These are phyloP conservation scores for Ceraclea dissimilis DNA, from an alignment of 2,888 invertebrate species.

Conservation along the genomic window DNA sequence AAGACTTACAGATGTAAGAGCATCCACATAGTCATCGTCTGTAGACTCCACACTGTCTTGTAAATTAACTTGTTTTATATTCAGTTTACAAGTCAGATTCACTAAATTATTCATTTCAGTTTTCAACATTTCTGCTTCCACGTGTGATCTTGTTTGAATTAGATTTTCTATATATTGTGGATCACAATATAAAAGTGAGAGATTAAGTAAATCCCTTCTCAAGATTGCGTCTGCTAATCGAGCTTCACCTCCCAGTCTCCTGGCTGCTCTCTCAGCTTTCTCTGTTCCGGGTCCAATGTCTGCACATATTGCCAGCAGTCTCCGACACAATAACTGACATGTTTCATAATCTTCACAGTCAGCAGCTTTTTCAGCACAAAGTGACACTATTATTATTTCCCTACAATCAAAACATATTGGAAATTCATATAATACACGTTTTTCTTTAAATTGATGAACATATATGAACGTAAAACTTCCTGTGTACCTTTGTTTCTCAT, in stretches of 20 bases:
- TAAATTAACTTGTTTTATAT: slow-evolving; percentile 31
- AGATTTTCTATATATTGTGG: slow-evolving; percentile 35
- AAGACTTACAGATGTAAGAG: slow-evolving; percentile 45
- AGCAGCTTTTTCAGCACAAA: slow-evolving; percentile 23
- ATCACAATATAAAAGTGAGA: slow-evolving; percentile 40
- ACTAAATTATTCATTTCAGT: slow-evolving; percentile 22
- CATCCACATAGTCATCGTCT: slow-evolving; percentile 51
- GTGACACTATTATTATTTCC: slow-evolving; percentile 21
- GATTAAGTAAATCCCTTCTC: slow-evolving; percentile 35
- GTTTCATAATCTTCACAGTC: slow-evolving; percentile 20
- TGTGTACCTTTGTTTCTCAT: slow-evolving; percentile 38
- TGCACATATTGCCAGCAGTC: slow-evolving; percentile 14
- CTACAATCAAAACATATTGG: slow-evolving; percentile 10
- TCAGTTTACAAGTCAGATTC: slow-evolving; percentile 17
- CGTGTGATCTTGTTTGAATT: slow-evolving; percentile 27
- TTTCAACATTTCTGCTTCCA: slow-evolving; percentile 27
- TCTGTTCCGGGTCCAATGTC: slow-evolving; percentile 4
- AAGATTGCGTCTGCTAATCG: slow-evolving; percentile 12
- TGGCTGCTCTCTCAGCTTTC: slow-evolving; percentile 14
- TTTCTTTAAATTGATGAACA: not conserved
- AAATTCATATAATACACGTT: not conserved
- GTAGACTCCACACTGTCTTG: slow-evolving; percentile 39
- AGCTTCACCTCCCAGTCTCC: slow-evolving; percentile 14
- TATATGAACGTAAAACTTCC: not conserved
- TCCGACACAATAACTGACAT: slow-evolving; percentile 13